These are phyloP conservation scores for Eubasilissa regina DNA, from an alignment of 1,140 invertebrate species.

Conservation along the genomic window DNA sequence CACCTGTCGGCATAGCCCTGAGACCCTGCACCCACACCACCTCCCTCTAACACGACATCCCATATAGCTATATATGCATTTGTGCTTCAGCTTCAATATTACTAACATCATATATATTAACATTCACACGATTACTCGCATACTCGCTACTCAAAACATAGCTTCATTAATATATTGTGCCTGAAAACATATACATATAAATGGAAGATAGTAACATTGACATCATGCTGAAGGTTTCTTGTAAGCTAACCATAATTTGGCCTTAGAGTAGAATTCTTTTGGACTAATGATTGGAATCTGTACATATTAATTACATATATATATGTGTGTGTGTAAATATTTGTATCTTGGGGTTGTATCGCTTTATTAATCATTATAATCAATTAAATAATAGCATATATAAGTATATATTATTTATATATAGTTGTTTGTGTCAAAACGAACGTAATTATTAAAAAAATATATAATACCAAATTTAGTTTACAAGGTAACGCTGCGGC, in stretches of 20 bases:
- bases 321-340: slow-evolving; percentile 56
- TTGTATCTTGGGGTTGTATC: slow-evolving; percentile 39
- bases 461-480: slow-evolving; percentile 42
- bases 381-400: slow-evolving; percentile 8
- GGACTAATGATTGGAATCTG: slow-evolving; percentile 35
- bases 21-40: slow-evolving; percentile 49
- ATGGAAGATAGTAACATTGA: slow-evolving; percentile 7
- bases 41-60: slow-evolving; percentile 61
- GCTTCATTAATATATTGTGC: not conserved
- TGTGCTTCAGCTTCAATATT: slow-evolving; percentile 55
- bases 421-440: slow-evolving; percentile 25
- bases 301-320: slow-evolving; percentile 50
- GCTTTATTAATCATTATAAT: slow-evolving; percentile 20
- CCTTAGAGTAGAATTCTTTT: slow-evolving; percentile 55
- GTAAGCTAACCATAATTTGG: slow-evolving; percentile 49
- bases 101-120: slow-evolving; percentile 44
- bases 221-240: slow-evolving; percentile 48
- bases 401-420: slow-evolving; percentile 11
- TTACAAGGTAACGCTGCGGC: slow-evolving; percentile 33
- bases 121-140: slow-evolving; percentile 2
- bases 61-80: slow-evolving; percentile 52
- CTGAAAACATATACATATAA: slow-evolving; percentile 30
- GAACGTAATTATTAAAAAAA: slow-evolving; percentile 6
- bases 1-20: slow-evolving; percentile 11
- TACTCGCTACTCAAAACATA: slow-evolving; percentile 33